Base-by-base conservation (phyloP, 2,797 vertebrate species). In the Prionace glauca region DNA sequence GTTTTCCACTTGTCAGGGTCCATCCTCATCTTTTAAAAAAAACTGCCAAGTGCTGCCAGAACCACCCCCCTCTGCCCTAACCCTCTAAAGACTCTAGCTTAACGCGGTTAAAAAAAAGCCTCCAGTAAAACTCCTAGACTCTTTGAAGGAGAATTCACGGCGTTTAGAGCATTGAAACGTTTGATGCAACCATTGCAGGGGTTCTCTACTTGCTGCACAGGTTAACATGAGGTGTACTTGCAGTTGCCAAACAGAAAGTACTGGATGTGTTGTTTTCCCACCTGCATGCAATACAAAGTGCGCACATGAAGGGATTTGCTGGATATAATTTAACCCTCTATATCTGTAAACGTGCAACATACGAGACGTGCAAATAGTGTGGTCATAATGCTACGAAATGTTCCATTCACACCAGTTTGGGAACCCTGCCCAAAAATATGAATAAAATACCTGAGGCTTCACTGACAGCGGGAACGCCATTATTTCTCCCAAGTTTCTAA, bases 1-100 rank as follows among this genome's bases (percentile, higher is more conserved):
- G 97, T 98, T 98, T 98, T 98, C 98, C 98, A 98, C 98, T 98
- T 99, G 98, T 98, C 98, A 98, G 97, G 96, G 97, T 98, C 96
- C 96, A 98, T 98, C 97, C 97, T 97, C 97, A 97, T 98, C 98
- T 97, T 56, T 56, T 5, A 56, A 56, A 56, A 97, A 97, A 98
- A 97, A 24, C 41, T 74, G 71, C 24, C 45, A 41, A 20, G 45
- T 16, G 98, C 98, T 99, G 98, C 98, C 98, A 98, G 97, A 96
- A 96, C 95, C 77, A 96, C 96, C 96, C 95, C 81, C 96, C 87
- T 90, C 10, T 14, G 18, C 96, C 22, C 95, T 96, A 96, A 96
- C 95, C 96, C 96, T 65, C 60, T 94, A 95, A 96, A 96, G 96
- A 96, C 0, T 0, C 65, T 95, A 79, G 45, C 96, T 93, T 16